Base-by-base conservation (phyloP, 1,140 invertebrate species). In the Nebria ingens region DNA sequence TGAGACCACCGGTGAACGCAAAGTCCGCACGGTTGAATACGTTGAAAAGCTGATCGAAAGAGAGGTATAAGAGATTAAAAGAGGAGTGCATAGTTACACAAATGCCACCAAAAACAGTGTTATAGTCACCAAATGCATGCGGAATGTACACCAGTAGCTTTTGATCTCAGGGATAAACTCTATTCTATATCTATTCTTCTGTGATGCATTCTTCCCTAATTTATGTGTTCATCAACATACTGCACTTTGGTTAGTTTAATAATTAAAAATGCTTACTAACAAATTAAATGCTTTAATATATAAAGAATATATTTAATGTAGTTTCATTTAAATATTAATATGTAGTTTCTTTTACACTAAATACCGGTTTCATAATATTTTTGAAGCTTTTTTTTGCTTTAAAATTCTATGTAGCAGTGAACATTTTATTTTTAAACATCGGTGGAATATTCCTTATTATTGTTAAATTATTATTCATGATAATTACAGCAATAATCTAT, bases 11-110 rank as follows among this genome's bases (percentile, higher is more conserved):
- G 90, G 90, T 63, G 85, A 87, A 72, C 81, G 81, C 70, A 85
- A 85, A 74, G 82, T 94, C 62, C 79, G 89, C 76, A 94, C 91
- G 55, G 81, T 93, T 71, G 88, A 93, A 80, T 89, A 91, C 78
- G 86, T 92, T 76, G 90, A 94, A 79, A 93, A 93, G 81, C 83
- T 91, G 72, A 90, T 94, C 75, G 90, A 94, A 76, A 90, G 87
- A 81, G 90, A 94, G 90, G 90, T 93, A 90, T 68, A 70, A 70
- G 51, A 74, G 59, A 54, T 51, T 6, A 45, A 17, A 4, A 17
- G 15, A 45, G 40, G 15, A 11, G 17, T 17, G 17, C 40, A 6
- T 45, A n/a, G n/a, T 3, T 17, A 45, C 6, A 17, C n/a, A 12
- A n/a, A n/a, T n/a, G n/a, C n/a, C n/a, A 38, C 34, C 19, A 50